phyloP scores from a whole-genome alignment of 1,140 invertebrate species.

The Wasmannia auropunctata region DNA sequence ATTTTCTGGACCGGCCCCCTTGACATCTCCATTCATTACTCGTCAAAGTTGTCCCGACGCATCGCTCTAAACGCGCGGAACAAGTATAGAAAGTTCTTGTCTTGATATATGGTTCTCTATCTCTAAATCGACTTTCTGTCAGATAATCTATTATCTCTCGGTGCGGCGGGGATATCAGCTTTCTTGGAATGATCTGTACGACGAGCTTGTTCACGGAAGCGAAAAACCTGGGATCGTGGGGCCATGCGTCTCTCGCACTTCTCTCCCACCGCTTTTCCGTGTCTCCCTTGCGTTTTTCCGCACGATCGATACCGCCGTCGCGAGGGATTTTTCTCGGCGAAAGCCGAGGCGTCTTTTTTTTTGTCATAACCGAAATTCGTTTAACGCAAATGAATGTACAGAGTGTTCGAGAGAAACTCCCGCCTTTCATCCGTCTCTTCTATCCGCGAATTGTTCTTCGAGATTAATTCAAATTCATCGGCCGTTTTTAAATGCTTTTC shows the following conservation, averaged over 20 bases:
- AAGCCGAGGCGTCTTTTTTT: constrained; percentile 3
- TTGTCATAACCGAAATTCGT: constrained; percentile 19
- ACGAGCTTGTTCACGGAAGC: constrained; percentile 14
- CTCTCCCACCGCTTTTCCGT: constrained; percentile 22
- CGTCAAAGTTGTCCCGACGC: neutral
- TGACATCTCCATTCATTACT: neutral
- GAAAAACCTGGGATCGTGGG: constrained; percentile 36
- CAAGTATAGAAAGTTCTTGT: constrained; percentile 10
- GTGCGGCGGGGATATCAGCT: neutral
- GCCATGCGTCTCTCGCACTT: constrained; percentile 6
- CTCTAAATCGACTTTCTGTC: constrained; percentile 12
- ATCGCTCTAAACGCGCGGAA: neutral
- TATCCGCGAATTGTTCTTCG: neutral
- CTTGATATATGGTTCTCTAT: neutral
- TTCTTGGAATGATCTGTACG: constrained; percentile 4
- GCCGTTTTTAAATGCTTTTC: neutral
- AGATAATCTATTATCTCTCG: constrained; percentile 47
- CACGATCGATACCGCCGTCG: constrained; percentile 30
- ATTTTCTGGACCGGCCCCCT: neutral
- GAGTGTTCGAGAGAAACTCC: neutral
- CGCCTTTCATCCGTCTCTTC: neutral
- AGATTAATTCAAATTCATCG: neutral
- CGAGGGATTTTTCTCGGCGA: neutral
- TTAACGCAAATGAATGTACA: constrained; percentile 20
- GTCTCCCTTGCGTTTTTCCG: constrained; percentile 44